Base-by-base conservation (phyloP, 2,797 vertebrate species). In the Fistularia commersonii region DNA sequence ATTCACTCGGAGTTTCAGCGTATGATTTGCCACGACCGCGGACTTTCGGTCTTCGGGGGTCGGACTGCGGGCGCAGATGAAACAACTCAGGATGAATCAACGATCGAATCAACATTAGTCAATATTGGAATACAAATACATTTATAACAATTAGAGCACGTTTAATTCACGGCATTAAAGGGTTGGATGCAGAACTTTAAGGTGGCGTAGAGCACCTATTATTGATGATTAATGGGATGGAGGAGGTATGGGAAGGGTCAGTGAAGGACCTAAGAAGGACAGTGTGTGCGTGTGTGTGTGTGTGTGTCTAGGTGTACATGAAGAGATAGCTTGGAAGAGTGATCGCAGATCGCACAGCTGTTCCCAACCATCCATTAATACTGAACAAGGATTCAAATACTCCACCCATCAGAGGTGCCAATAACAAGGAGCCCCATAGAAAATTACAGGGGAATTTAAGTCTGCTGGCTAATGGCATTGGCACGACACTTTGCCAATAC, bases 401-500 rank as follows among this genome's bases (percentile, higher is more conserved):
- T 79, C 62, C 12, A 67, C 77, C 79, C 76, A 80, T 87, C 89
- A 80, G 72, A 85, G 80, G 74, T 86, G 87, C 85, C 89, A 82
- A 88, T 88, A 90, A 86, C 70, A 54, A 80, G 73, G 56, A 83
- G 78, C 71, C 41, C 83, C 64, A 61, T 69, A 69, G 87, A 87
- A 89, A 89, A 89, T 88, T 88, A 88, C 82, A 80, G 79, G 70
- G 80, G 82, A 82, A 77, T 88, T 83, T 83, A 84, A 81, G 83
- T 84, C 81, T 74, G 69, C 82, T 41, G 32, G 73, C 79, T 76
- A 81, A 87, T 84, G 75, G 83, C 73, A 80, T 69, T 78, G 84
- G 82, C 86, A 79, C 12, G 75, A 82, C 76, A 74, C 57, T 79
- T 79, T 81, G 77, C 80, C 69, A 81, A 87, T 79, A 81, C 57